phyloP scores from a whole-genome alignment of 2,113 vertebrate species.

The Notiomystis cincta region DNA sequence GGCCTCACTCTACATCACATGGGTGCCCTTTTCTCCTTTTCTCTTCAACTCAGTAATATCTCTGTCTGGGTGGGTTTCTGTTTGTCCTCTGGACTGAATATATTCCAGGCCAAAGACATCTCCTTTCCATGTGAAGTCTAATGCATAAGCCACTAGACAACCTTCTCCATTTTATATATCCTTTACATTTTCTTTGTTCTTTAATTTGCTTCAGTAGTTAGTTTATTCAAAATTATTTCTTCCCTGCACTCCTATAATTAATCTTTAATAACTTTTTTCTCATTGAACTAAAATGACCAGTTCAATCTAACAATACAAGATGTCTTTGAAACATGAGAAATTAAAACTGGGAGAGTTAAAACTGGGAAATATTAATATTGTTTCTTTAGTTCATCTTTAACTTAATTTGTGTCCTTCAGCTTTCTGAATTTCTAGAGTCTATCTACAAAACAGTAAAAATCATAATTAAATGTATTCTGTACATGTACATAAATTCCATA shows the following conservation, averaged over 20 bases:
- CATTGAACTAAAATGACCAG: background rate
- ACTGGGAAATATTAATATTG: background rate
- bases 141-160: background rate
- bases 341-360: background rate
- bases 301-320: background rate
- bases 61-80: background rate
- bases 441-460: background rate
- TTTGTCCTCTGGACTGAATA: background rate
- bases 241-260: background rate
- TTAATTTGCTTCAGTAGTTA: background rate
- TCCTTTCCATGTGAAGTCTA: background rate
- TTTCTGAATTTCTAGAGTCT: background rate
- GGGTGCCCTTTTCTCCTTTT: background rate
- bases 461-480: background rate
- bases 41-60: background rate
- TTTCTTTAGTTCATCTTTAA: background rate
- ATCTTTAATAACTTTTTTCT: background rate
- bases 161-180: background rate
- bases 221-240: background rate
- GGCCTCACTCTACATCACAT: accelerated
- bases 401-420: background rate
- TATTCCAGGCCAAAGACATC: background rate
- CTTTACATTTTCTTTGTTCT: background rate
- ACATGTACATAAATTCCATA: background rate
- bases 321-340: background rate